Evolutionary conservation across 2,888 invertebrate species (phyloP).

Genomic region (Xestia ashworthii): DNA sequence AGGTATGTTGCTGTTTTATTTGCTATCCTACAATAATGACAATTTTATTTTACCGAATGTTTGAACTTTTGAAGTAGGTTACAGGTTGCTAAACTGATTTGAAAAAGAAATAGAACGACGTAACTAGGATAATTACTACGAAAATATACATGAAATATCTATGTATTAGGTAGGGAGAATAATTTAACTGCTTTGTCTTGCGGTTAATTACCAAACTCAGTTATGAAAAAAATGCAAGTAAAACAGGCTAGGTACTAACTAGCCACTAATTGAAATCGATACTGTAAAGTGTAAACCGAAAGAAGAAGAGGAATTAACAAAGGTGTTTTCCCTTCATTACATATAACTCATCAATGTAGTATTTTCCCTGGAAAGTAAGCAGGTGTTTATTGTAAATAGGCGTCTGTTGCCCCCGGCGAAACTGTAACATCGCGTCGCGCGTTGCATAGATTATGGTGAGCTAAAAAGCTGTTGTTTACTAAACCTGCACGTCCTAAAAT

Average conservation of each 20-base stretch:
- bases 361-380: background rate
- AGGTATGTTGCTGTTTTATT: background rate
- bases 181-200: background rate
- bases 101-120: no score
- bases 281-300: conserved; percentile 4
- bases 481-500: conserved; percentile 2
- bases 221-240: background rate
- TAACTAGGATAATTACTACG: background rate
- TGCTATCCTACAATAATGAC: background rate
- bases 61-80: background rate
- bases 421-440: background rate
- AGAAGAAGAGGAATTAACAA: background rate
- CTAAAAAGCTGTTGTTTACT: conserved; percentile 11
- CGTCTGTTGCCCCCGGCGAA: background rate
- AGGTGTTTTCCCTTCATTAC: background rate
- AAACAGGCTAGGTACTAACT: background rate
- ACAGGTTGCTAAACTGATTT: background rate
- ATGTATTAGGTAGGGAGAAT: background rate
- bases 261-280: conserved; percentile 5
- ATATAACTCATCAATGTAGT: background rate
- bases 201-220: conserved; percentile 1
- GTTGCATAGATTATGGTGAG: background rate
- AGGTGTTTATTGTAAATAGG: conserved; percentile 7
- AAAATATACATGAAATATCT: no score
- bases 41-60: background rate